These are phyloP conservation scores for Rissa tridactyla DNA, from an alignment of 2,113 vertebrate genomes.

Conservation along the genomic window DNA sequence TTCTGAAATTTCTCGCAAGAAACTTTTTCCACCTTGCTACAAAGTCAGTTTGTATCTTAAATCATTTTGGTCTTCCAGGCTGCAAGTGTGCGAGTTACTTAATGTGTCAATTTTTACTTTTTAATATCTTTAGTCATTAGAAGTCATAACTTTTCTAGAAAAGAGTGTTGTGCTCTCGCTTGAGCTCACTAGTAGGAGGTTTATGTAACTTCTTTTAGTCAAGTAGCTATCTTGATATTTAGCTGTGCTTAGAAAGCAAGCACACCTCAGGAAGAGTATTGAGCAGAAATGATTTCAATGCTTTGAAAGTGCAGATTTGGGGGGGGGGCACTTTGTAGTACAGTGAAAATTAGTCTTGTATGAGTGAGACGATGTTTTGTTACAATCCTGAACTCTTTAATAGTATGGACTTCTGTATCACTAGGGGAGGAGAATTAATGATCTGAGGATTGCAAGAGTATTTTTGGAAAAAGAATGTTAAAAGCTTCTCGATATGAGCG, in stretches of 20 bases:
- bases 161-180: neutral
- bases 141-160: neutral
- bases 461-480: neutral
- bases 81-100: neutral
- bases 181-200: neutral
- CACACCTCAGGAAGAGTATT: neutral
- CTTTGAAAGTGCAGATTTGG: neutral
- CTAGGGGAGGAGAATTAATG: neutral
- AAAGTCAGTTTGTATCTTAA: neutral
- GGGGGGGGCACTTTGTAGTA: neutral
- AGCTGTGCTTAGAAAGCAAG: neutral
- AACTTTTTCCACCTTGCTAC: neutral
- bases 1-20: neutral
- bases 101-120: neutral
- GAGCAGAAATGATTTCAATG: neutral
- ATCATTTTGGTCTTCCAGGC: neutral
- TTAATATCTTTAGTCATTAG: neutral
- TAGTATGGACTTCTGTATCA: neutral
- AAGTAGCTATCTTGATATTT: neutral
- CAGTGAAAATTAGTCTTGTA: neutral
- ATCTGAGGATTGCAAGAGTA: neutral
- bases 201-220: constrained; percentile 28
- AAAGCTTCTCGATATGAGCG: neutral
- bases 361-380: neutral
- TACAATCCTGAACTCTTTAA: neutral